Conservation (phyloP, 2,797 vertebrate species). For the Chaunax sp. region DNA sequence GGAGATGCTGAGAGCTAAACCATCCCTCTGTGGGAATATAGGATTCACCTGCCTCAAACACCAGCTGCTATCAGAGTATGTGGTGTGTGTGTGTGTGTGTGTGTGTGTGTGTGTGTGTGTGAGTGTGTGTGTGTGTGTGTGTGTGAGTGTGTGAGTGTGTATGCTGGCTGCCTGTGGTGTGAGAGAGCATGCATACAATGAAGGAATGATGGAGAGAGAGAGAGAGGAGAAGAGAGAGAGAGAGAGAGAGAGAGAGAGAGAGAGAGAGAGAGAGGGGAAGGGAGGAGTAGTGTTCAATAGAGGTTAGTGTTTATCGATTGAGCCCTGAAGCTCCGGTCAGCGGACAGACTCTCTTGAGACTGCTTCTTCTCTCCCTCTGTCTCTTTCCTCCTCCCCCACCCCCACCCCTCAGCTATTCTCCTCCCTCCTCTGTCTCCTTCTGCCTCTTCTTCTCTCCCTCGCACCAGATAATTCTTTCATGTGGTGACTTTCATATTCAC, state of each 20-base stretch:
- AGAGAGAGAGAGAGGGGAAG: slow-evolving; percentile 47
- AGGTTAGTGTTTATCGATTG: slow-evolving; percentile 89
- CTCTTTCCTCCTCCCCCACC: slow-evolving; percentile 56
- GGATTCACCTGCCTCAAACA: slow-evolving; percentile 80
- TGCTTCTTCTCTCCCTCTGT: slow-evolving; percentile 69
- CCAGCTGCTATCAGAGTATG: slow-evolving; percentile 72
- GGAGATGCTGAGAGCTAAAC: slow-evolving; percentile 69
- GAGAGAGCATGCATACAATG: slow-evolving; percentile 67
- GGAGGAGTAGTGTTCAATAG: slow-evolving; percentile 83
- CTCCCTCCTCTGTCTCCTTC: slow-evolving; percentile 30
- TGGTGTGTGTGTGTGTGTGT: slow-evolving; percentile 20
- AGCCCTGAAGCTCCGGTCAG: slow-evolving; percentile 84
- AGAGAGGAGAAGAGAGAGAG: slow-evolving; percentile 35
- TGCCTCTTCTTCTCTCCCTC: slow-evolving; percentile 38
- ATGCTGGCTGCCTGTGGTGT: slow-evolving; percentile 60
- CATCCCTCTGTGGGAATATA: slow-evolving; percentile 78
- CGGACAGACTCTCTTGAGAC: slow-evolving; percentile 83
- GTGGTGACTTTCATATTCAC: slow-evolving; percentile 71
- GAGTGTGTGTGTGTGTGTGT: slow-evolving; percentile 16
- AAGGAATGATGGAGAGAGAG: slow-evolving; percentile 65
- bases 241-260: slow-evolving; percentile 58
- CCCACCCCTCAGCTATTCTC: slow-evolving; percentile 49
- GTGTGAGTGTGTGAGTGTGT: slow-evolving; percentile 29
- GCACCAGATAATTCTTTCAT: slow-evolving; percentile 64
- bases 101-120: slow-evolving; percentile 12